Evolutionary conservation across 2,113 vertebrate genomes (phyloP).

Genomic region (Podarcis raffonei): DNA sequence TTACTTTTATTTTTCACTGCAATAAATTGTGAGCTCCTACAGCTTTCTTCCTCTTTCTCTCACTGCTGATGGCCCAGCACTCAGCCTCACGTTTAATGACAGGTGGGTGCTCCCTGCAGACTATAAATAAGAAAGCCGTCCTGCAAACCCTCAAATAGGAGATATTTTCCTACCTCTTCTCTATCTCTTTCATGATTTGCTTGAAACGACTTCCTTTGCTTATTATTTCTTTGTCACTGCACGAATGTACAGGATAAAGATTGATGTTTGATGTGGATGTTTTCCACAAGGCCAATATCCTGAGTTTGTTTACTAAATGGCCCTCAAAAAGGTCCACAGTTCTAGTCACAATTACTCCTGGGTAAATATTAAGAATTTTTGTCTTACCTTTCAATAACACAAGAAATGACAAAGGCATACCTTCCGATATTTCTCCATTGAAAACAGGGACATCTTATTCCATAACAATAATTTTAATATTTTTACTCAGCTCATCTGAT

Average conservation of each 20-base stretch:
- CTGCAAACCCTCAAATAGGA: background rate
- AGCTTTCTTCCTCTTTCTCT: background rate
- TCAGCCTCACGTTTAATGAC: slow-evolving; percentile 25
- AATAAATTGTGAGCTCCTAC: background rate
- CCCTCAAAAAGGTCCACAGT: background rate
- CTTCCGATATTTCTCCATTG: no score
- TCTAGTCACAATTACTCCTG: background rate
- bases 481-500: no score
- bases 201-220: slow-evolving; percentile 45
- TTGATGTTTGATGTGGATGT: slow-evolving; percentile 51
- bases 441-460: no score
- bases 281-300: slow-evolving; percentile 49
- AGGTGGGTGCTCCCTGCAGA: background rate
- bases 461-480: no score
- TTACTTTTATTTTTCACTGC: background rate
- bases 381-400: background rate
- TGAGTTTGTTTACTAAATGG: slow-evolving; percentile 45
- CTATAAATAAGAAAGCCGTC: slow-evolving; percentile 12
- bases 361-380: background rate
- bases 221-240: slow-evolving; percentile 30
- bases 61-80: background rate
- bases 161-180: slow-evolving; percentile 26
- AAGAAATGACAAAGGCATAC: no score
- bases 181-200: slow-evolving; percentile 24
- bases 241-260: slow-evolving; percentile 36